Evolutionary conservation across 2,113 vertebrate genomes (phyloP).

Genomic region (Anolis carolinensis): DNA sequence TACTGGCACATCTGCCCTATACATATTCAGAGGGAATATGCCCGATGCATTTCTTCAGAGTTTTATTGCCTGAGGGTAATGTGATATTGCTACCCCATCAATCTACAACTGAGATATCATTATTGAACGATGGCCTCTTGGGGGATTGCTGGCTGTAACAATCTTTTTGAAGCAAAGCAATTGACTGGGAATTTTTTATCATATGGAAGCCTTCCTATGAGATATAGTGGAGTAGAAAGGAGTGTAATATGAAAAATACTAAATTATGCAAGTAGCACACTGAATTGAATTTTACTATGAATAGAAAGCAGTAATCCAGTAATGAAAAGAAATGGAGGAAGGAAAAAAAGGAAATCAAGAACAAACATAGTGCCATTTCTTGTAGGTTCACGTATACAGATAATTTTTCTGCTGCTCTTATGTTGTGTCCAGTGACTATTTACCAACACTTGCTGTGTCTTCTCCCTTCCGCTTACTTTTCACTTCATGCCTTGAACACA

Average conservation of each 20-base stretch:
- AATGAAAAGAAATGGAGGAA: background rate
- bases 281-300: background rate
- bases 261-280: background rate
- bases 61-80: conserved; percentile 37
- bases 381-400: background rate
- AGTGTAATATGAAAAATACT: background rate
- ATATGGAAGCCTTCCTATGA: background rate
- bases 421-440: background rate
- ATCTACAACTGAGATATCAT: conserved; percentile 5
- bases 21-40: conserved; percentile 12
- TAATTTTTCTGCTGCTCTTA: background rate
- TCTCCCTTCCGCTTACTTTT: background rate
- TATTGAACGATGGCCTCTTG: conserved; percentile 16
- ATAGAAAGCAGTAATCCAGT: background rate
- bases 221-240: conserved; percentile 5
- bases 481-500: background rate
- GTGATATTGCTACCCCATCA: conserved; percentile 20
- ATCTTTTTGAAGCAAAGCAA: conserved; percentile 16
- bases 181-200: conserved; percentile 26
- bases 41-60: conserved; percentile 23
- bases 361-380: background rate
- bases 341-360: background rate
- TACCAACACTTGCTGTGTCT: background rate
- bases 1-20: background rate
- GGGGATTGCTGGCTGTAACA: background rate